Conservation (phyloP, 1,140 invertebrate genomes). For the Atopsyche davidsoni region DNA sequence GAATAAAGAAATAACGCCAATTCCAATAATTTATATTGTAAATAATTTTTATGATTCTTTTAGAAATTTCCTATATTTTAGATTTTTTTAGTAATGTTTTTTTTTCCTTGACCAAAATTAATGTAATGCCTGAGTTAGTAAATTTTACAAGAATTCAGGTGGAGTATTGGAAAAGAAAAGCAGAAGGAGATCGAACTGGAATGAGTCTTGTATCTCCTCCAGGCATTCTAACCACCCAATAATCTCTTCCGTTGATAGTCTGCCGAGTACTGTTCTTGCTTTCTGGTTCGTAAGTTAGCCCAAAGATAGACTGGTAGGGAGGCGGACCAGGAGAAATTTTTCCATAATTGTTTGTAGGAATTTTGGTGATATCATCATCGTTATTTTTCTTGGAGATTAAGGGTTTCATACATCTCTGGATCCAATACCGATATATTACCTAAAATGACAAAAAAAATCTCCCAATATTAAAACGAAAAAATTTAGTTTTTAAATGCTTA, state of each 20-base stretch:
- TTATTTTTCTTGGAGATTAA: conserved; percentile 4
- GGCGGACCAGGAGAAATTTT: conserved; percentile 41
- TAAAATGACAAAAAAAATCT: too few species aligned
- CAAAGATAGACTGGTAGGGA: conserved; percentile 50
- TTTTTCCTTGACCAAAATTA: too few species aligned
- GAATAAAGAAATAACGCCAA: too few species aligned
- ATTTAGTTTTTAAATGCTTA: too few species aligned
- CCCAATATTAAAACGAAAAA: too few species aligned
- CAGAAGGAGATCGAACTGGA: conserved; percentile 63
- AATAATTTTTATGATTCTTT: too few species aligned
- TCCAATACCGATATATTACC: conserved; percentile 19
- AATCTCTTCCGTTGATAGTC: conserved; percentile 68
- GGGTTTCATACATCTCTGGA: conserved; percentile 8
- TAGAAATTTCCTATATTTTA: too few species aligned
- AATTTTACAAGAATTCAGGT: too few species aligned
- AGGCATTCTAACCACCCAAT: conserved; percentile 56
- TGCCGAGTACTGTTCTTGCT: conserved; percentile 48
- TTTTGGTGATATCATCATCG: conserved; percentile 5
- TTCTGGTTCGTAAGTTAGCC: conserved; percentile 36
- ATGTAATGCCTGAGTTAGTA: too few species aligned
- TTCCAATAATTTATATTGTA: too few species aligned
- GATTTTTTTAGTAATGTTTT: too few species aligned
- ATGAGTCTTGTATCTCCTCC: conserved; percentile 58
- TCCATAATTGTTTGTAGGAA: background rate
- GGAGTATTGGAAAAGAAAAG: conserved; percentile 61